Evolutionary conservation across 2,888 invertebrate species (phyloP).

Genomic region (Norana najaformis): DNA sequence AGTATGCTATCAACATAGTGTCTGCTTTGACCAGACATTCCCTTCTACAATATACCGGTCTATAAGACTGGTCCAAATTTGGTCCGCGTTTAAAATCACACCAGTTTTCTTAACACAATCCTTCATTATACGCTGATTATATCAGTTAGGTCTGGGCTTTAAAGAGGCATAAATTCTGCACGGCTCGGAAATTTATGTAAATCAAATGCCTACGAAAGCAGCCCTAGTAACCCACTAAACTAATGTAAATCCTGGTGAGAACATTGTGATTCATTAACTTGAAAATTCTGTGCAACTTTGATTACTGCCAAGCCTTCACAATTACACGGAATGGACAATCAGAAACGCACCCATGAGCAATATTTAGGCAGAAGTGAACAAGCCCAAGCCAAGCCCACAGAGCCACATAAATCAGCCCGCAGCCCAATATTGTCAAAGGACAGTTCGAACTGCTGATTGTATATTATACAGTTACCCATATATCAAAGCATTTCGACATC

Average conservation of each 20-base stretch:
- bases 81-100: background rate
- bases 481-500: background rate
- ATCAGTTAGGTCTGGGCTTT: background rate
- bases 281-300: background rate
- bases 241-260: background rate
- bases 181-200: background rate
- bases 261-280: background rate
- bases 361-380: background rate
- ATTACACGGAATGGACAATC: too few relatives aligned
- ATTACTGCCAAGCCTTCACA: background rate
- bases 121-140: background rate
- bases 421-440: background rate
- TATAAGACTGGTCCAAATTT: background rate
- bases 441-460: background rate
- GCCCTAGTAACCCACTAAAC: background rate
- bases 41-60: background rate
- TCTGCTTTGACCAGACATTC: background rate
- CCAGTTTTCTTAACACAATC: background rate
- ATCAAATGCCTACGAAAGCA: background rate
- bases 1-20: too few relatives aligned
- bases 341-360: background rate
- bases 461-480: background rate
- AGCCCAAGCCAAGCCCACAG: background rate
- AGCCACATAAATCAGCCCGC: too few relatives aligned
- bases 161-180: background rate